These are phyloP conservation scores for Clarias pachynema DNA, from an alignment of 2,797 vertebrate species.

Conservation along the genomic window DNA sequence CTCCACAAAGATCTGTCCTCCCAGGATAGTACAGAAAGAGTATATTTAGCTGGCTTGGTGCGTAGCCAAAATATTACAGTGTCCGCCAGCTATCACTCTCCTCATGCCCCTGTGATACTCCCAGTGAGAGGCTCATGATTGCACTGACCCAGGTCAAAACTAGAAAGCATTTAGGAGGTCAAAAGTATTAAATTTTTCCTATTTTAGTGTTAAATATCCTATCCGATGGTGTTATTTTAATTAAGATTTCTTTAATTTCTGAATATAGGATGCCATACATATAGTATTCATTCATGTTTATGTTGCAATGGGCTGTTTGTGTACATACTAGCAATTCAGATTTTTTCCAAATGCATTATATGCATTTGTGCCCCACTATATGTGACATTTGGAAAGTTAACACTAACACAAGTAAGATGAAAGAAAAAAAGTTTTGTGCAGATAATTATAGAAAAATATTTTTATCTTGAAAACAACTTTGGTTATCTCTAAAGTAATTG, in stretches of 20 bases:
- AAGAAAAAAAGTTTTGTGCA: not conserved
- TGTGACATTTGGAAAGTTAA: not conserved
- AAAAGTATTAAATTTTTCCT: not conserved
- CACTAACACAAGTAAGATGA: not conserved
- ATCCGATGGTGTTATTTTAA: not conserved
- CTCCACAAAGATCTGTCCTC: conserved; percentile 60
- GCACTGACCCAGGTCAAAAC: conserved; percentile 23
- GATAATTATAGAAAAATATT: conserved; percentile 3
- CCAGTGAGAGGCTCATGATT: conserved; percentile 32
- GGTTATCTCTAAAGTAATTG: not conserved
- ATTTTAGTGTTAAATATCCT: not conserved
- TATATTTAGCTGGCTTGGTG: conserved; percentile 63
- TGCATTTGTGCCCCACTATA: not conserved
- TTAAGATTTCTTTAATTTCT: not conserved
- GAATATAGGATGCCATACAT: not conserved
- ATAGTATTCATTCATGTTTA: not conserved
- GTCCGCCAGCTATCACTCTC: conserved; percentile 46
- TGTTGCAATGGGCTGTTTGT: not conserved
- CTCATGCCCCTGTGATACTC: conserved; percentile 41
- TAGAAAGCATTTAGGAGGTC: conserved; percentile 32
- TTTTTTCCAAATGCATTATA: not conserved
- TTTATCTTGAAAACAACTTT: conserved; percentile 2
- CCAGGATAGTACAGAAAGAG: conserved; percentile 60
- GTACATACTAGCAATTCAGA: not conserved
- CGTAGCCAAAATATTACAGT: conserved; percentile 56